phyloP scores from a whole-genome alignment of 2,888 invertebrate genomes.

The Orchesellides sinensis region DNA sequence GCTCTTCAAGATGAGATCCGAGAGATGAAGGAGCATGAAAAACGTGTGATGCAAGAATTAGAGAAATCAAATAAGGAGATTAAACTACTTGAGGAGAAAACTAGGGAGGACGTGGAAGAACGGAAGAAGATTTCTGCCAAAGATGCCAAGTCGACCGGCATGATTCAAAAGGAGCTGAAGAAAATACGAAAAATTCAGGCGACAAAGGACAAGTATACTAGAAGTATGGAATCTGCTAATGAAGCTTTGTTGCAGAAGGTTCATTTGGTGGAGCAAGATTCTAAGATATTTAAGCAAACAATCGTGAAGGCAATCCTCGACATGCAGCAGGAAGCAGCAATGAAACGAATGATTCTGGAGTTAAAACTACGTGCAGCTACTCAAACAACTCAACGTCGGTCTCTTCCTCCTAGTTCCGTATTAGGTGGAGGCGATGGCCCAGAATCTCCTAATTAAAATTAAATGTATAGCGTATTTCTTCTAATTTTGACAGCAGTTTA shows the following conservation, averaged over 20 bases:
- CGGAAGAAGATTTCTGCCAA: conserved; percentile 84
- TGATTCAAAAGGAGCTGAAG: conserved; percentile 77
- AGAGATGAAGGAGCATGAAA: conserved; percentile 59
- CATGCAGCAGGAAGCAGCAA: conserved; percentile 90
- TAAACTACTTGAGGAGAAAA: conserved; percentile 34
- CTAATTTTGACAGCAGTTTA: too few species aligned
- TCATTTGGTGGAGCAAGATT: conserved; percentile 82
- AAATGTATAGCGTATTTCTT: too few species aligned
- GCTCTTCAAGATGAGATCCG: conserved; percentile 82
- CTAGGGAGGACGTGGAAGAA: conserved; percentile 82
- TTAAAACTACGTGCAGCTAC: conserved; percentile 81
- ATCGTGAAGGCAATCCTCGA: conserved; percentile 91
- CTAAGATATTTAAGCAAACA: conserved; percentile 86
- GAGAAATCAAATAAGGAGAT: conserved; percentile 54
- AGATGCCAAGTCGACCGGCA: conserved; percentile 86
- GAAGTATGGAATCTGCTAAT: conserved; percentile 64
- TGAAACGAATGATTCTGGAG: conserved; percentile 89
- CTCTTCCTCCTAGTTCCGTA: too few species aligned
- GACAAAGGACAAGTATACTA: conserved; percentile 57
- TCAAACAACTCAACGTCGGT: not conserved
- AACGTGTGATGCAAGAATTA: conserved; percentile 52
- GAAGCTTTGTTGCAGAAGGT: conserved; percentile 66
- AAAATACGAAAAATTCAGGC: conserved; percentile 54
- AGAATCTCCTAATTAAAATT: too few species aligned
- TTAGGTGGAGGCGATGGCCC: too few species aligned